Conservation (phyloP, 2,113 vertebrate genomes). For the Poicephalus gulielmi region DNA sequence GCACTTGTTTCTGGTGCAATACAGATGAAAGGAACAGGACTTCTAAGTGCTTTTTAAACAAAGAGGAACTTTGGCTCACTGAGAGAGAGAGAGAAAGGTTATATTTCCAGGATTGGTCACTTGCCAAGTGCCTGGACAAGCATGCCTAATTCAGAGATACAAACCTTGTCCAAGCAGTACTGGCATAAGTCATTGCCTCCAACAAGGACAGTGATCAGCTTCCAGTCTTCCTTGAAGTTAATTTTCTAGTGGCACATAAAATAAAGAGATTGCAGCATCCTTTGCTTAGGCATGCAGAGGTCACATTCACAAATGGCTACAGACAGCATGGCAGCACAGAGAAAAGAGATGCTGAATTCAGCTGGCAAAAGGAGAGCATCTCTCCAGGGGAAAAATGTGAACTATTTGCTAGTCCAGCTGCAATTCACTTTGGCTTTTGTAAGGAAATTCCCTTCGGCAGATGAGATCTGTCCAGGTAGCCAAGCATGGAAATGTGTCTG, state of each 20-base stretch:
- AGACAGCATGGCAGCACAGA: not conserved
- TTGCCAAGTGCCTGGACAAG: not conserved
- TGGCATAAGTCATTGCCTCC: constrained; percentile 90
- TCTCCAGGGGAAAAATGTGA: not conserved
- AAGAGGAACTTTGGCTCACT: not conserved
- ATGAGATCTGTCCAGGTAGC: not conserved
- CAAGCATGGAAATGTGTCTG: not conserved
- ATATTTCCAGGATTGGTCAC: not conserved
- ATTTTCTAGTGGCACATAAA: constrained; percentile 76
- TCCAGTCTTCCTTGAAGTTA: constrained; percentile 90
- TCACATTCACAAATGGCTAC: not conserved
- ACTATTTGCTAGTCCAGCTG: not conserved
- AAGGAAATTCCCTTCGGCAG: not conserved
- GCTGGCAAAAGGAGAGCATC: not conserved
- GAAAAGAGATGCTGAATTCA: not conserved
- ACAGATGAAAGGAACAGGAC: not conserved
- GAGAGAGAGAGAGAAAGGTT: not conserved
- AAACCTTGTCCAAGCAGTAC: constrained; percentile 87
- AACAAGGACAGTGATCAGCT: constrained; percentile 90
- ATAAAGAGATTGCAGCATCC: not conserved
- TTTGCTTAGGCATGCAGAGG: not conserved
- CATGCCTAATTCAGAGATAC: constrained; percentile 21
- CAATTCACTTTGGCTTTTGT: not conserved
- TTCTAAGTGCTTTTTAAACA: constrained; percentile 5
- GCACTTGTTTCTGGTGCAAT: not conserved